Evolutionary conservation across 2,113 vertebrate species (phyloP).

Genomic region (Esox niger): DNA sequence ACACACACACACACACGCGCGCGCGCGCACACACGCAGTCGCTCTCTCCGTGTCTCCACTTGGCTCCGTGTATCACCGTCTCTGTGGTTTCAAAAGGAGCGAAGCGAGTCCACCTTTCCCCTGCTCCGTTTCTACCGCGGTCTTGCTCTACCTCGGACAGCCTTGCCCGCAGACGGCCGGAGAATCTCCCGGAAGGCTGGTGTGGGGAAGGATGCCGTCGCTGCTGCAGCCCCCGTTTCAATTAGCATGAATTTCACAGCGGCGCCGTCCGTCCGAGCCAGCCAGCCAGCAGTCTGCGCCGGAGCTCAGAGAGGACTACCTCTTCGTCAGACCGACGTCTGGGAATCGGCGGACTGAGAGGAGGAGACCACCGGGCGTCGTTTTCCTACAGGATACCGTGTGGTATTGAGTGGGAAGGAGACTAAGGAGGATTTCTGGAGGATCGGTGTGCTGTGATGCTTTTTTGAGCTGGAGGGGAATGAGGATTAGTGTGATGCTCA

Average conservation of each 20-base stretch:
- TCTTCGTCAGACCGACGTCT: constrained; percentile 8
- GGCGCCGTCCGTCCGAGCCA: constrained; percentile 18
- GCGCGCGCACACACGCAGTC: not conserved
- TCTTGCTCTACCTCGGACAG: constrained; percentile 14
- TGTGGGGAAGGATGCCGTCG: constrained; percentile 63
- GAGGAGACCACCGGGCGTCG: constrained; percentile 14
- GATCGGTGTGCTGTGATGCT: constrained; percentile 4
- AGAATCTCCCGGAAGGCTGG: constrained; percentile 37
- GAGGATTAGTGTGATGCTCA: constrained; percentile 33
- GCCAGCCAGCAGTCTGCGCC: constrained; percentile 32
- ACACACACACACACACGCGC: not conserved
- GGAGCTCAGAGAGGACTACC: constrained; percentile 51
- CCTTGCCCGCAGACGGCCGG: not conserved
- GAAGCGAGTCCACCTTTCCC: constrained; percentile 45
- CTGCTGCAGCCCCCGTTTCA: constrained; percentile 72
- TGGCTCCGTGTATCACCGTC: constrained; percentile 63
- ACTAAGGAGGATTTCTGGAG: constrained; percentile 35
- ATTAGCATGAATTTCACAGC: constrained; percentile 75
- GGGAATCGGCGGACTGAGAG: constrained; percentile 5
- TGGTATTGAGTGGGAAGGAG: constrained; percentile 30
- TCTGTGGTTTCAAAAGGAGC: constrained; percentile 65
- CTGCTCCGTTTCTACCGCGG: constrained; percentile 41
- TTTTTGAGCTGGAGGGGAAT: constrained; percentile 36
- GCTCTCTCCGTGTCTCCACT: constrained; percentile 16
- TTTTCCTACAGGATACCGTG: constrained; percentile 1